Conservation (phyloP, 2,888 invertebrate species). For the Tipula helvola region DNA sequence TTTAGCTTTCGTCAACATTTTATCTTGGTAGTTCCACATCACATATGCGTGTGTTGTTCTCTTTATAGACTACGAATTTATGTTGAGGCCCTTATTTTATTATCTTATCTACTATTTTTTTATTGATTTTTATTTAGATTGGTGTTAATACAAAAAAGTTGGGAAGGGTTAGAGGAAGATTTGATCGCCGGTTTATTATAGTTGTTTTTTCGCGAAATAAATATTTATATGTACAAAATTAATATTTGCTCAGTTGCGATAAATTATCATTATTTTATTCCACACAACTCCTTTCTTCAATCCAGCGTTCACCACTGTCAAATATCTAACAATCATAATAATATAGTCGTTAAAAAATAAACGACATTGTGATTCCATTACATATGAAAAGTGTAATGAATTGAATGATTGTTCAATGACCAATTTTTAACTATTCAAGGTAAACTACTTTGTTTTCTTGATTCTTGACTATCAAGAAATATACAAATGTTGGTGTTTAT, state of each 20-base stretch:
- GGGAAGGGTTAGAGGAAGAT: neutral
- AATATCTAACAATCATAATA: neutral
- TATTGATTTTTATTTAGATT: neutral
- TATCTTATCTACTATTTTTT: neutral
- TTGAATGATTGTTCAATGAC: neutral
- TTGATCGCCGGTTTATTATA: neutral
- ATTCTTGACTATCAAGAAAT: neutral
- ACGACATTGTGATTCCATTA: neutral
- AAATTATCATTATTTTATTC: neutral
- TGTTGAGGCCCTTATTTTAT: neutral
- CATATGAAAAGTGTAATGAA: neutral
- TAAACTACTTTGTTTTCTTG: neutral
- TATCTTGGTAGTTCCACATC: neutral
- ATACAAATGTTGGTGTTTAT: neutral
- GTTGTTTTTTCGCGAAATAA: neutral
- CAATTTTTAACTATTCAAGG: neutral
- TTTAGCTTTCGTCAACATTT: neutral
- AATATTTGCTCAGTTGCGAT: neutral
- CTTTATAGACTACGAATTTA: neutral
- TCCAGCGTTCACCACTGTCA: neutral
- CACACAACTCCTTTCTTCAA: neutral
- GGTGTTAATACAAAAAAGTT: neutral
- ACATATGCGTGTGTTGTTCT: neutral
- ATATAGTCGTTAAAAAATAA: neutral
- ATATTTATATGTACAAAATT: neutral